Evolutionary conservation across 2,797 vertebrate genomes (phyloP).

Genomic region (Phoeniculus purpureus): DNA sequence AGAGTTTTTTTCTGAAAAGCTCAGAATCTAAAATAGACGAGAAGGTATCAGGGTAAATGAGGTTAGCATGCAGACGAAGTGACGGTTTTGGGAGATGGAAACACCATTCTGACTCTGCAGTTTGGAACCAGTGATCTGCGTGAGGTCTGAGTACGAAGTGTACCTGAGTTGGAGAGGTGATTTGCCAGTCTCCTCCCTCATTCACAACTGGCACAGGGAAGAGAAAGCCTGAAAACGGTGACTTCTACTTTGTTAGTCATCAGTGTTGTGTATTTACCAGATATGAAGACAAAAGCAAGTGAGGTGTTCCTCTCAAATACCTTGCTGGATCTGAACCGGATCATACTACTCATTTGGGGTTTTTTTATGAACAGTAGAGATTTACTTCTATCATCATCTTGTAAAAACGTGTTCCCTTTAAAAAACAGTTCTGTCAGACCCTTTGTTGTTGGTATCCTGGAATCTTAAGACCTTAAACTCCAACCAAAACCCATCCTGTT

Average conservation of each 20-base stretch:
- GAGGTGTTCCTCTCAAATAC: neutral
- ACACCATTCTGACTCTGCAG: neutral
- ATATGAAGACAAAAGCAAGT: neutral
- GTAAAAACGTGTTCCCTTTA: neutral
- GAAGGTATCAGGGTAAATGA: neutral
- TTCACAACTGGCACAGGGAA: neutral
- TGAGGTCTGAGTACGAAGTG: neutral
- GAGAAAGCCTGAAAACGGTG: neutral
- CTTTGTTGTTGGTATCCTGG: neutral
- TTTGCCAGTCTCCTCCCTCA: neutral
- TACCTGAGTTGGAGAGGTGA: neutral
- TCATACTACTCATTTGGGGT: neutral
- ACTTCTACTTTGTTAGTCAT: neutral
- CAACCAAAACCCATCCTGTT: neutral
- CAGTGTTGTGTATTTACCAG: neutral
- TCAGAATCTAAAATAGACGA: neutral
- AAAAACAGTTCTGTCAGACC: neutral
- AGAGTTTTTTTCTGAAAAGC: neutral
- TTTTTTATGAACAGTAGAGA: neutral
- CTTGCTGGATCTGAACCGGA: neutral
- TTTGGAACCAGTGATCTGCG: neutral
- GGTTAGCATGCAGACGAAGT: neutral
- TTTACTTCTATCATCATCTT: neutral
- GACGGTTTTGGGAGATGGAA: neutral
- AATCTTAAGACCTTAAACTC: neutral